Evolutionary conservation across 92 coral and sea anemone species (phyloP).

Genomic region (Plumapathes pennacea): DNA sequence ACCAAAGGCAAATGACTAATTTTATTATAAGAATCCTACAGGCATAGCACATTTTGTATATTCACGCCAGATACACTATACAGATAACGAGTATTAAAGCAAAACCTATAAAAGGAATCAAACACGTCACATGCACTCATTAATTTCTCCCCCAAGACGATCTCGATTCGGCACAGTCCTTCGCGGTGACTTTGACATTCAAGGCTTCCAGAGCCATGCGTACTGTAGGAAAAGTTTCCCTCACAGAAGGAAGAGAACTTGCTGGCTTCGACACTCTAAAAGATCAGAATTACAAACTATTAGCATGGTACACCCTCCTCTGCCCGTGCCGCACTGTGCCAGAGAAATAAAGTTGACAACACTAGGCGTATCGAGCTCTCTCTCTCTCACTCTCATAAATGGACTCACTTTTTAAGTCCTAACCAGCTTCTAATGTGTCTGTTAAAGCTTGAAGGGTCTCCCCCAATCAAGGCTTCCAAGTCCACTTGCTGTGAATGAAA

Average conservation of each 20-base stretch:
- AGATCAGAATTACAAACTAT: not conserved
- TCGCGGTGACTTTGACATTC: slow-evolving; percentile 53
- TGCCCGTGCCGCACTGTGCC: not conserved
- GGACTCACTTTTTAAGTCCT: slow-evolving; percentile 69
- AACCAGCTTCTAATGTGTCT: slow-evolving; percentile 81
- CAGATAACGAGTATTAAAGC: too few relatives aligned
- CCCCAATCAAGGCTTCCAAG: slow-evolving; percentile 86
- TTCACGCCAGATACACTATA: too few relatives aligned
- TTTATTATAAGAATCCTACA: too few relatives aligned
- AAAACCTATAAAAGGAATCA: too few relatives aligned
- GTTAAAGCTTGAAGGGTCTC: slow-evolving; percentile 66
- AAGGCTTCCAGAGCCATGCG: slow-evolving; percentile 68
- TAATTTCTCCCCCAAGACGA: too few relatives aligned
- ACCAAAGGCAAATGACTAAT: too few relatives aligned
- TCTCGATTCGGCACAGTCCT: slow-evolving; percentile 36
- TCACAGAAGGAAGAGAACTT: slow-evolving; percentile 61
- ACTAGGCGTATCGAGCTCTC: not conserved
- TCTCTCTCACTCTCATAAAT: not conserved
- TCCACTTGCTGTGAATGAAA: slow-evolving; percentile 68
- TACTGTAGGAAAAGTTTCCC: slow-evolving; percentile 65
- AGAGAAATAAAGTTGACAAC: not conserved
- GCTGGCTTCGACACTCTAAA: slow-evolving; percentile 63
- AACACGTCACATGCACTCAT: too few relatives aligned
- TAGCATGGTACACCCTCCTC: not conserved
- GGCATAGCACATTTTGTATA: too few relatives aligned